Conservation (phyloP, 2,888 invertebrate species). For the Torymus texanus region DNA sequence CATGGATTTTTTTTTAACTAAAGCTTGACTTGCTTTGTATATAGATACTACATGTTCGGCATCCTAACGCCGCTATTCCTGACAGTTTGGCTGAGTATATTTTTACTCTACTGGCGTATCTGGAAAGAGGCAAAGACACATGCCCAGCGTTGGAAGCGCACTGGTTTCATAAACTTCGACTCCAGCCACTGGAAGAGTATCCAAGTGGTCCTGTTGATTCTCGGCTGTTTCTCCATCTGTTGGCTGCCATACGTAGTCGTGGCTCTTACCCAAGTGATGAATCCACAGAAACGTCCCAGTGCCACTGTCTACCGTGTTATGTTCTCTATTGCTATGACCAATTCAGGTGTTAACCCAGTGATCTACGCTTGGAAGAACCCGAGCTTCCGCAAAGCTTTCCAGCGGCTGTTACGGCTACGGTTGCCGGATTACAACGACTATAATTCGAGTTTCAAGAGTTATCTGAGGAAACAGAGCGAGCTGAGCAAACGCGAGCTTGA, state of each 20-base stretch:
- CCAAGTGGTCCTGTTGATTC: constrained; percentile 85
- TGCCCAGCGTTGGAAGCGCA: constrained; percentile 81
- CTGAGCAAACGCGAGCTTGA: constrained; percentile 54
- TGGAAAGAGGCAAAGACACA: constrained; percentile 87
- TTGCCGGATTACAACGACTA: constrained; percentile 79
- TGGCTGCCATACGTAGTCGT: constrained; percentile 88
- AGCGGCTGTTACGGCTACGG: constrained; percentile 81
- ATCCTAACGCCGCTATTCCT: constrained; percentile 84
- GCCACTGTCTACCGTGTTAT: constrained; percentile 79
- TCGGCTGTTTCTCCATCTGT: constrained; percentile 87
- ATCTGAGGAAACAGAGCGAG: constrained; percentile 60
- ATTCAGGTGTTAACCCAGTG: constrained; percentile 88
- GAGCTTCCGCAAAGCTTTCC: constrained; percentile 85
- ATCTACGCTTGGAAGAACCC: constrained; percentile 92
- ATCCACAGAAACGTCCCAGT: constrained; percentile 76
- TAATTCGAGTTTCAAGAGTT: constrained; percentile 70
- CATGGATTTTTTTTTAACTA: neutral
- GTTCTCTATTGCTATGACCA: constrained; percentile 85
- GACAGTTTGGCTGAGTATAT: constrained; percentile 85
- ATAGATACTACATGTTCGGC: constrained; percentile 63
- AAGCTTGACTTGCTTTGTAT: neutral
- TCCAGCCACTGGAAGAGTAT: constrained; percentile 83
- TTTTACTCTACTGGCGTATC: constrained; percentile 85
- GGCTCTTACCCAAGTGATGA: constrained; percentile 79
- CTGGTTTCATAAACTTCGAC: constrained; percentile 77